phyloP scores from a whole-genome alignment of 1,140 invertebrate genomes.

The Amphibalanus amphitrite region DNA sequence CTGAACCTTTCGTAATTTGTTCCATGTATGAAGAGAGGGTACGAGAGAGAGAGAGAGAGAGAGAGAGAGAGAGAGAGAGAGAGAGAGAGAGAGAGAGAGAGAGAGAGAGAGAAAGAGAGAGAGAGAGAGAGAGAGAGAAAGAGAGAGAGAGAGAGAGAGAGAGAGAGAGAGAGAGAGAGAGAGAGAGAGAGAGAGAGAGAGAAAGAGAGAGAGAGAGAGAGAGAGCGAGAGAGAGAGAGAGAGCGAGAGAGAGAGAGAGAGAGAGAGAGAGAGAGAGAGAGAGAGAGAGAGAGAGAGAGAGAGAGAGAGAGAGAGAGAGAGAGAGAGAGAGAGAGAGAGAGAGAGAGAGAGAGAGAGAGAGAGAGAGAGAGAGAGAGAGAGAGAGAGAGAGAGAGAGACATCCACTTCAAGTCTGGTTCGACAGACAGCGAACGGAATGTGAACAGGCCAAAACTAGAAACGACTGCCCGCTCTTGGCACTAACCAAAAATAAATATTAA shows the following conservation, averaged over 20 bases:
- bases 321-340: slow-evolving; percentile 6
- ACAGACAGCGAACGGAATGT: no score
- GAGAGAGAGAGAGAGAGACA: slow-evolving; percentile 1
- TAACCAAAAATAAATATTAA: no score
- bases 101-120: slow-evolving; percentile 9
- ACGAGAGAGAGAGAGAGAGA: background rate
- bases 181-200: background rate
- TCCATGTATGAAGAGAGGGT: no score
- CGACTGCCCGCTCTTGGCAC: no score
- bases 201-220: no score
- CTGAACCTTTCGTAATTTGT: no score
- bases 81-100: slow-evolving; percentile 8
- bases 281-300: background rate
- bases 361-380: slow-evolving; percentile 2
- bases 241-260: no score
- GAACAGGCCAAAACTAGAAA: no score
- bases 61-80: slow-evolving; percentile 9
- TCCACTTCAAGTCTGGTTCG: background rate
- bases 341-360: background rate
- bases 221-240: no score
- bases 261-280: slow-evolving; percentile 6
- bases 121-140: slow-evolving; percentile 10
- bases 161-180: slow-evolving; percentile 11
- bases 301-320: slow-evolving; percentile 3
- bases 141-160: slow-evolving; percentile 10